A percentile compares a stretch with the other conserved stretches of the same genome.
Evolutionary conservation across 2,888 invertebrate species (phyloP).

Genomic region (Sepiola atlantica): DNA sequence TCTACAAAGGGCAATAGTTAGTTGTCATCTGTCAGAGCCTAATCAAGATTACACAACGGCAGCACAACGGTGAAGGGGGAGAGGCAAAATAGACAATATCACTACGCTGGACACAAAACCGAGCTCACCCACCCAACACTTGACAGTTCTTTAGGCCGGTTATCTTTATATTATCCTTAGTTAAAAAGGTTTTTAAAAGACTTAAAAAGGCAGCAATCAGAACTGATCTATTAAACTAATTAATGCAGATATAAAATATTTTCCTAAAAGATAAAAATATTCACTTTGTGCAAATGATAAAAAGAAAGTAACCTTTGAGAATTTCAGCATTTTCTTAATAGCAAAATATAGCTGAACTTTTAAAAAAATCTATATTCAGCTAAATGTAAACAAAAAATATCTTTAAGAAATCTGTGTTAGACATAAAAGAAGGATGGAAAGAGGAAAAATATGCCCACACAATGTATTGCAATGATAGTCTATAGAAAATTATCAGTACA

Average conservation of each 20-base stretch:
- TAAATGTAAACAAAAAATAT: too few species aligned
- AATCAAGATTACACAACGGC: neutral
- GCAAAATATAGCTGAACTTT: too few species aligned
- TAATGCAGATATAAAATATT: neutral
- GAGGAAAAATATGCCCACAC: too few species aligned
- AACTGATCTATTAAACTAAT: neutral
- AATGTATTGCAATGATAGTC: too few species aligned
- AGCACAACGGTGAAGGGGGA: neutral
- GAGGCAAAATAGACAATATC: neutral
- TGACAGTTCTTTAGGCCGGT: neutral
- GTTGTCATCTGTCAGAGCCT: slow-evolving; percentile 32
- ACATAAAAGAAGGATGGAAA: too few species aligned
- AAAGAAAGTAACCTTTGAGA: too few species aligned
- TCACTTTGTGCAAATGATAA: too few species aligned
- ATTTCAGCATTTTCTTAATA: too few species aligned
- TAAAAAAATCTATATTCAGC: too few species aligned
- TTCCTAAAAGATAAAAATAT: neutral
- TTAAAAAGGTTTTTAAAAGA: neutral
- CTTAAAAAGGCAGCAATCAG: too few species aligned
- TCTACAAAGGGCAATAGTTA: slow-evolving; percentile 40
- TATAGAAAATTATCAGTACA: too few species aligned
- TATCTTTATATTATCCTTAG: neutral
- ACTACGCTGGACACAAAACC: neutral
- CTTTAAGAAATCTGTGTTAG: too few species aligned
- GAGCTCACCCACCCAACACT: neutral